Conservation (phyloP, 2,797 vertebrate species). For the Scolopax rusticola region DNA sequence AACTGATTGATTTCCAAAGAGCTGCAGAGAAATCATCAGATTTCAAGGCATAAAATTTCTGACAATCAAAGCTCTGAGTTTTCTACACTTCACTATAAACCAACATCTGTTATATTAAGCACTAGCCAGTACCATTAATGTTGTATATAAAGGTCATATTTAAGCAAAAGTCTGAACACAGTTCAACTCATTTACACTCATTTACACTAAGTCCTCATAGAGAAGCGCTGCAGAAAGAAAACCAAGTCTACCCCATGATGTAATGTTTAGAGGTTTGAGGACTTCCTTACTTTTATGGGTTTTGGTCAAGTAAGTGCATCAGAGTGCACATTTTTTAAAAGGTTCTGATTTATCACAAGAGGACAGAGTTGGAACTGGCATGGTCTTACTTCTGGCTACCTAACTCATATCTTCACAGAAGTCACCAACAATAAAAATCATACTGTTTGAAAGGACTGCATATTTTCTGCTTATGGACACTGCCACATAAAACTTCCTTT, state of each 20-base stretch:
- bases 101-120: neutral
- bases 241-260: neutral
- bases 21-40: neutral
- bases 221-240: neutral
- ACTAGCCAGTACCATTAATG: neutral
- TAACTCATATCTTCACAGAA: neutral
- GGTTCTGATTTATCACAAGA: neutral
- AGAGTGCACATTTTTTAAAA: neutral
- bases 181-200: neutral
- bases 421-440: neutral
- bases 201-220: neutral
- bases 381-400: neutral
- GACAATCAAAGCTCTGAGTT: neutral
- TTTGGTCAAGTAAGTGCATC: neutral
- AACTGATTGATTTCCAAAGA: neutral
- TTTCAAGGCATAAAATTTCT: neutral
- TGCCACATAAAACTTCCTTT: neutral
- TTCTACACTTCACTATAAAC: neutral
- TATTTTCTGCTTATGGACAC: neutral
- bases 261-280: neutral
- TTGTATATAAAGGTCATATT: neutral
- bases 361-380: neutral
- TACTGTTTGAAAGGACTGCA: neutral
- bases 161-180: neutral
- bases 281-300: accelerated